Conservation (phyloP, 2,888 invertebrate genomes). For the Venustoraphidia nigricollis region DNA sequence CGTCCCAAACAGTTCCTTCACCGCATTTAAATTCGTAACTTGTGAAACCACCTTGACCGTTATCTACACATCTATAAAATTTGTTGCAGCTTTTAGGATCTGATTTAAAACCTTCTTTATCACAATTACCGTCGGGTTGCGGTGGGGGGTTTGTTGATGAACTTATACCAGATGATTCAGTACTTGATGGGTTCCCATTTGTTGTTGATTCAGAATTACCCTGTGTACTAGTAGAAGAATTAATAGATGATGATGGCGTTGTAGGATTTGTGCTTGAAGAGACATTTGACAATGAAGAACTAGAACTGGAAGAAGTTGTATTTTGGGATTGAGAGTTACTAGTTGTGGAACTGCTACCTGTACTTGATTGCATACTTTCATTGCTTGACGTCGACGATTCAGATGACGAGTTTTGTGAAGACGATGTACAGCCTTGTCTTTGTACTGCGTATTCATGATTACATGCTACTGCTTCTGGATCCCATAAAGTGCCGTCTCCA, state of each 20-base stretch:
- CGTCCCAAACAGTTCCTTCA: slow-evolving; percentile 65
- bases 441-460: slow-evolving; percentile 50
- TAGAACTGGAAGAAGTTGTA: background rate
- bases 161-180: background rate
- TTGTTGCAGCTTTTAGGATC: slow-evolving; percentile 53
- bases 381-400: too few species aligned
- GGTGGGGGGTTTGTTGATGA: background rate
- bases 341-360: background rate
- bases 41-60: slow-evolving; percentile 39
- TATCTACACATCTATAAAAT: slow-evolving; percentile 61
- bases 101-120: slow-evolving; percentile 53
- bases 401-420: too few species aligned
- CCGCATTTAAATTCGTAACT: slow-evolving; percentile 59
- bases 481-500: slow-evolving; percentile 55
- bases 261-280: background rate
- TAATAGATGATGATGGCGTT: slow-evolving; percentile 1
- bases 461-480: slow-evolving; percentile 47
- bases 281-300: background rate
- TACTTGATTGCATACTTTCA: background rate
- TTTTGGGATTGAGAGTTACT: background rate
- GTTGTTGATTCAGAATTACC: slow-evolving; percentile 2
- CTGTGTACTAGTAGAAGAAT: background rate
- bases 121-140: slow-evolving; percentile 27
- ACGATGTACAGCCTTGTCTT: slow-evolving; percentile 9
- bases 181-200: background rate